These are phyloP conservation scores for Ianthella basta DNA, from an alignment of 37 sponge, comb jelly and placozoan species.

Conservation along the genomic window DNA sequence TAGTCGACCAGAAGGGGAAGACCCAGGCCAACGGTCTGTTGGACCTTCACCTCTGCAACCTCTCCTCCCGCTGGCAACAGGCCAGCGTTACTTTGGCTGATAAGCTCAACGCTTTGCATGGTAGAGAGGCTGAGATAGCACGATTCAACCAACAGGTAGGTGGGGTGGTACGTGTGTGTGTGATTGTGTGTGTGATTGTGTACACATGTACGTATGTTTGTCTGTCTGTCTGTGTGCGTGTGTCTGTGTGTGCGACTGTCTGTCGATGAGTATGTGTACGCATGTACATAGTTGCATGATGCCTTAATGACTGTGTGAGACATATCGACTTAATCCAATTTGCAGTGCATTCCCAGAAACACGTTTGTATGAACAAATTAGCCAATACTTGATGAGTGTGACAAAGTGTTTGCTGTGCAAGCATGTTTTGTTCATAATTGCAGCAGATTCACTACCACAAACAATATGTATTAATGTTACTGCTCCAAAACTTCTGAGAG, in stretches of 20 bases:
- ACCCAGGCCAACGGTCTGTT: neutral
- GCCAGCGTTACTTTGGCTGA: slow-evolving; percentile 4
- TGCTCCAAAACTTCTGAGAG: no score
- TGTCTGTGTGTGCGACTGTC: neutral
- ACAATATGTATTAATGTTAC: no score
- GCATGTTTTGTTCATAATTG: no score
- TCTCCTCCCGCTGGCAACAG: slow-evolving; percentile 1
- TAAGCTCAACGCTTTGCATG: neutral
- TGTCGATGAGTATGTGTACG: neutral
- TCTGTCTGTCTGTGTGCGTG: slow-evolving; percentile 3
- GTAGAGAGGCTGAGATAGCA: slow-evolving; percentile 5
- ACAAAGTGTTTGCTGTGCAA: no score
- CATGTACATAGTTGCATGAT: neutral
- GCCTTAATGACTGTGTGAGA: neutral
- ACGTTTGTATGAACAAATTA: no score
- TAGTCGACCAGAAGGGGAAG: neutral
- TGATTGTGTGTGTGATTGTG: slow-evolving; percentile 13
- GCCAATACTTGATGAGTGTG: no score
- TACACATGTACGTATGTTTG: slow-evolving; percentile 27
- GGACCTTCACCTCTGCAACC: neutral
- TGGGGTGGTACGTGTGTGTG: slow-evolving; percentile 8
- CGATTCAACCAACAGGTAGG: slow-evolving; percentile 18
- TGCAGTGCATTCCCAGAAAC: no score
- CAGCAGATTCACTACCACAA: no score
- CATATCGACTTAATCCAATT: no score